Percentiles rank a stretch among this genome's conserved stretches.
Evolutionary conservation across 2,888 invertebrate species (phyloP).

Genomic region (Diploptera punctata): DNA sequence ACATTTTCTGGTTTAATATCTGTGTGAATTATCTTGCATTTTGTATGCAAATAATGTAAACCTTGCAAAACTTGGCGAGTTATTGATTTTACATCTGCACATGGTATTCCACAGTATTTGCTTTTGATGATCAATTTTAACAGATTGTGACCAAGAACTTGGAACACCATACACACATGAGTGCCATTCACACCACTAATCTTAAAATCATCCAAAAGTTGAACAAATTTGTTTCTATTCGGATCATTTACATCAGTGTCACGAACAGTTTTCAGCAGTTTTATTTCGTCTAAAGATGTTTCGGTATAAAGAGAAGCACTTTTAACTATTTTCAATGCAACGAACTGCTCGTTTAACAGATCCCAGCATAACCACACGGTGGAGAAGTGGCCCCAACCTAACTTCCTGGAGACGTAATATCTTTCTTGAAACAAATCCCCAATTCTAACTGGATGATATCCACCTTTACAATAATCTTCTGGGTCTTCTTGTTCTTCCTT

Average conservation of each 20-base stretch:
- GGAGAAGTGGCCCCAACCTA: slow-evolving; percentile 99
- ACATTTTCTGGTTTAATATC: slow-evolving; percentile 97
- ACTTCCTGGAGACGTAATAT: slow-evolving; percentile 96
- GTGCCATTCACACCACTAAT: slow-evolving; percentile 97
- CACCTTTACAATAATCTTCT: slow-evolving; percentile 95
- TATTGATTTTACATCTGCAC: slow-evolving; percentile 93
- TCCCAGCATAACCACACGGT: slow-evolving; percentile 99
- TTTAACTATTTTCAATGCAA: slow-evolving; percentile 98
- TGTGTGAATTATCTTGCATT: slow-evolving; percentile 95
- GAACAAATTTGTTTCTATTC: slow-evolving; percentile 95
- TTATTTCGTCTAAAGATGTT: slow-evolving; percentile 98
- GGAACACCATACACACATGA: slow-evolving; percentile 99
- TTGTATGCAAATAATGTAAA: slow-evolving; percentile 94
- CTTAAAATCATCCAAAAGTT: slow-evolving; percentile 97
- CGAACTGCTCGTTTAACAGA: slow-evolving; percentile 91
- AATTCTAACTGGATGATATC: slow-evolving; percentile 98
- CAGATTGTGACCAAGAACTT: slow-evolving; percentile 97
- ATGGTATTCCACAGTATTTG: slow-evolving; percentile 96
- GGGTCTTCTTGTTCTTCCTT: slow-evolving; percentile 99
- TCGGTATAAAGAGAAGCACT: slow-evolving; percentile 99
- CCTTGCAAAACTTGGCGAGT: slow-evolving; percentile 94
- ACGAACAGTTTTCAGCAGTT: slow-evolving; percentile 93
- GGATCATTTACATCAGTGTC: slow-evolving; percentile 92
- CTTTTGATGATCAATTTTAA: slow-evolving; percentile 98
- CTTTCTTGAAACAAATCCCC: slow-evolving; percentile 92